Base-by-base conservation (phyloP, 2,113 vertebrate genomes). In the Mixornis gularis region DNA sequence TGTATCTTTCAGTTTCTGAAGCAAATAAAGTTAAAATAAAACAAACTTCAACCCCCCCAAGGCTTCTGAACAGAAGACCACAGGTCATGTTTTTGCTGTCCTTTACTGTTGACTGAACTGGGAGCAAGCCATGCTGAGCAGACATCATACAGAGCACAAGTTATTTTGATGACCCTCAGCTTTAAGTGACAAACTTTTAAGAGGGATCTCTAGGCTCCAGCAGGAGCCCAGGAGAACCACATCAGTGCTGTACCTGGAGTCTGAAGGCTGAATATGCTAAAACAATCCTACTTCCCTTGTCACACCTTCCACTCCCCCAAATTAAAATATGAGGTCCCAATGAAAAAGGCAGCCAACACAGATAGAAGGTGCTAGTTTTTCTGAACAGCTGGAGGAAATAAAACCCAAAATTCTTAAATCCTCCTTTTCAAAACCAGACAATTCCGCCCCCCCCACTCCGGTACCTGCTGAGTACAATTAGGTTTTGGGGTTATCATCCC, bases 231-330 rank as follows among this genome's bases (percentile, higher is more conserved):
- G 12, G 7, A 74, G 27, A 59, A 59, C 17, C 40, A 41, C 11
- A 48, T 44, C 34, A 43, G 48, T 55, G 49, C 14, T 40, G 8
- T 11, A 73, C 40, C 24, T 20, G 60, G 55, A 81, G 14, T 40
- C 25, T 63, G 9, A 29, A 79, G 22, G 46, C 5, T 68, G 20
- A 76, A 38, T n/a, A 70, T 9, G 6, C 13, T 44, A 64, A 59
- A 48, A 64, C 4, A 72, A 51, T 12, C 5, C 5, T 3, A 17
- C 18, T 8, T 7, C 38, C 52, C 44, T 58, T 43, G 36, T 46
- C 16, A 38, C 10, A 30, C 4, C 2, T 3, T 5, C 3, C 1
- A 4, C 3, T 2, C 6, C 4, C 6, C 6, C 21, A 40, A 34
- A 38, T 40, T 40, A 87, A 38, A 32, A 24, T 7, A 24, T 12